Conservation (phyloP, 2,113 vertebrate genomes). For the Phylloscopus whistleri region DNA sequence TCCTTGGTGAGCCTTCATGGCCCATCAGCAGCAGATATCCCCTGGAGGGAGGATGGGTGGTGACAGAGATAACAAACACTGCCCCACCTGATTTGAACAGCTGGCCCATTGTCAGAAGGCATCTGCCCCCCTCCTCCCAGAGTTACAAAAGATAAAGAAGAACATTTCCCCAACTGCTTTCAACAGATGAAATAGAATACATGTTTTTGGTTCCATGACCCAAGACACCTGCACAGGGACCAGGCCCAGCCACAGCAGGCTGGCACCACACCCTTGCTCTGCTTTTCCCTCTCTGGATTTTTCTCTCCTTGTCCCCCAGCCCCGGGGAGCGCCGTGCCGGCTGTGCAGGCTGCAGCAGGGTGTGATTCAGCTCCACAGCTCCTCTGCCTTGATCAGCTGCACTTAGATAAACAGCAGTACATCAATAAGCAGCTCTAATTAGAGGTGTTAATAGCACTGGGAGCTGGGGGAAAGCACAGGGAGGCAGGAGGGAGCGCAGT, state of each 20-base stretch:
- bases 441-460: conserved; percentile 37
- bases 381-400: neutral
- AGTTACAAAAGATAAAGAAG: no score
- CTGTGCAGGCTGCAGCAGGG: neutral
- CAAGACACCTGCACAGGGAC: neutral
- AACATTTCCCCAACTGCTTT: no score
- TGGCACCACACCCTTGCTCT: neutral
- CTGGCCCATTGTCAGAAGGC: no score
- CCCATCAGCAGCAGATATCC: no score
- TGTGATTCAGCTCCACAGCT: neutral
- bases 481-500: neutral
- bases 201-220: no score
- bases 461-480: neutral
- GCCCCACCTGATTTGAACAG: no score
- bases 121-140: no score
- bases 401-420: neutral
- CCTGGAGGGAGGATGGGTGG: no score
- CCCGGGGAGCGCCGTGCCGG: accelerated
- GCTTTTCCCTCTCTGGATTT: neutral
- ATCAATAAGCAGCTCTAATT: conserved; percentile 39
- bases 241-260: neutral
- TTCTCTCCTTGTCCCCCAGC: neutral
- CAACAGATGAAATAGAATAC: no score
- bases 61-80: no score
- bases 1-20: no score